Evolutionary conservation across 2,888 invertebrate genomes (phyloP).

Genomic region (Coleophora deauratella): DNA sequence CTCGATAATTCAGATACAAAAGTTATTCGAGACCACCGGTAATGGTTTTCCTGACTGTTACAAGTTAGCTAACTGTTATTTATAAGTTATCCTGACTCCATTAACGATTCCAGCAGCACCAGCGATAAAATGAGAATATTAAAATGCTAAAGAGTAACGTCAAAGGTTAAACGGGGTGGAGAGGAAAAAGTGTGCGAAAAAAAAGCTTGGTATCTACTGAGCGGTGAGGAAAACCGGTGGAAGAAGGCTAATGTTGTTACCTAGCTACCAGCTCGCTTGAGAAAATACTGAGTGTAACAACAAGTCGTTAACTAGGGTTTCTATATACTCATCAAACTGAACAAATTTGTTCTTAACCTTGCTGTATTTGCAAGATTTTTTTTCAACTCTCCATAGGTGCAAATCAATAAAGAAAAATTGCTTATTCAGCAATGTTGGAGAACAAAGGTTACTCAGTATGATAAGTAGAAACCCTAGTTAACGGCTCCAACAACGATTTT

Average conservation of each 20-base stretch:
- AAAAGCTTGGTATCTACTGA: conserved; percentile 33
- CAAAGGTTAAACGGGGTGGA: conserved; percentile 18
- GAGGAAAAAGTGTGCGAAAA: conserved; percentile 29
- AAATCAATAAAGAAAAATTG: no score
- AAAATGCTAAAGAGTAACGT: conserved; percentile 26
- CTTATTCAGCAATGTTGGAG: no score
- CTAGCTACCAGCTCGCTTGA: conserved; percentile 18
- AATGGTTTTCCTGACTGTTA: conserved; percentile 9
- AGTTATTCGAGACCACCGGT: conserved; percentile 8
- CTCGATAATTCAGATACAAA: conserved; percentile 18
- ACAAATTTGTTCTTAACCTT: no score
- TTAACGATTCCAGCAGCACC: conserved; percentile 17
- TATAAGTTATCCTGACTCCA: conserved; percentile 8
- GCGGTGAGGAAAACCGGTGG: conserved; percentile 34
- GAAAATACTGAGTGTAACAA: no score
- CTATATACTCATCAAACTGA: no score
- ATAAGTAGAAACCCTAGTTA: no score
- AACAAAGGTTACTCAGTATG: no score
- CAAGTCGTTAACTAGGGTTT: no score
- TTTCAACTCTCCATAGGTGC: no score
- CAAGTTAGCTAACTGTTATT: conserved; percentile 8
- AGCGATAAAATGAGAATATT: conserved; percentile 25
- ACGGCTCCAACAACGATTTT: no score
- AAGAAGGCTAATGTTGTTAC: conserved; percentile 38
- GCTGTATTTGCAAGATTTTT: no score